Base-by-base conservation (phyloP, 2,797 vertebrate genomes). In the Protonibea diacanthus region DNA sequence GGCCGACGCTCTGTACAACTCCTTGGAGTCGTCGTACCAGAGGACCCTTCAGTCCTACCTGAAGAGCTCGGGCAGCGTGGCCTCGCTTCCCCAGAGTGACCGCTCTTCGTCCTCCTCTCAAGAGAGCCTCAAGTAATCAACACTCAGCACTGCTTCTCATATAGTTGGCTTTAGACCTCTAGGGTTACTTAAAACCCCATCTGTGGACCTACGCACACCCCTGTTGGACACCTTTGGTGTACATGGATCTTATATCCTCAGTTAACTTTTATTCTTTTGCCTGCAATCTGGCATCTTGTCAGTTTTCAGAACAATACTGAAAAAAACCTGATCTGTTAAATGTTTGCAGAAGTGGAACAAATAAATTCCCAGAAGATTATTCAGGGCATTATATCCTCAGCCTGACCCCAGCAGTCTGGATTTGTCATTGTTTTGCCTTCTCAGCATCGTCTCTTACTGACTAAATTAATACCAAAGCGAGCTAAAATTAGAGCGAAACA, bases 41-140 rank as follows among this genome's bases (percentile, higher is more conserved):
- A 96, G 89, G 91, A 97, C 96, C 49, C 96, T 99, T 75, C 97
- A 98, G 91, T 97, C 97, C 0, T 96, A 92, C 86, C 87, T 99
- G 84, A 97, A 96, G 92, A 98, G 96, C 90, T 98, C 97, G 21
- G 97, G 97, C 85, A 99, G 98, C 7, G 95, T 97, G 76, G 96
- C 97, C 17, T 99, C 98, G 20, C 97, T 99, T 74, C 98, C 98
- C 40, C 97, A 98, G 83, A 99, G 97, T 63, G 98, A 99, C 92
- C 96, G 97, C 70, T 99, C 97, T n/a, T 99, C 98, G 8, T 99
- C 98, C 29, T 98, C 97, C 76, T 99, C 98, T 48, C 98, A 99
- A 83, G 98, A 99, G 93, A 99, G 98, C 89, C 97, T 99, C 82
- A 99, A 99, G 98, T 99, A 97, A 97, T 93, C 25, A 78, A 21